Base-by-base conservation (phyloP, 2,797 vertebrate genomes). In the Sebastes vulpes region DNA sequence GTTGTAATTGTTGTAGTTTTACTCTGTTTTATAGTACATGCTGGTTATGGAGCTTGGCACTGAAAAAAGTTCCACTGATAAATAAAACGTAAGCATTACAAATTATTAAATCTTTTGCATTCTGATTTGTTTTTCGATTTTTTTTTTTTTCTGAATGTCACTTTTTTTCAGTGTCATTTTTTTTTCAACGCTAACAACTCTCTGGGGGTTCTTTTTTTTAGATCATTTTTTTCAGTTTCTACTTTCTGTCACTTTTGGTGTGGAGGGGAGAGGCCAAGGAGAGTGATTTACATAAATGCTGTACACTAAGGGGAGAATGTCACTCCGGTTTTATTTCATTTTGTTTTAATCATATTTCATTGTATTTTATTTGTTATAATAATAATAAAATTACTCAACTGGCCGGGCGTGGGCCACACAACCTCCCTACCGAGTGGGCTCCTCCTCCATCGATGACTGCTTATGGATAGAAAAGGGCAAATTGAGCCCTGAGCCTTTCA, bases 381-480 rank as follows among this genome's bases (percentile, higher is more conserved):
- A 38, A 38, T 35, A 14, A 35, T 5, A 38, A 38, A 38, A 14
- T 5, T 12, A 5, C 35, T 38, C 35, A 38, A 38, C 35, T 38
- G 12, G 35, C 12, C 35, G 1, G 0, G 12, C 12, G 2, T 5
- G 11, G 32, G 35, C 35, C 35, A 14, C 12, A 0, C 35, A 14
- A 14, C 35, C 35, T 14, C 35, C 35, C 35, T 38, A 38, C 35
- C 12, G 12, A 38, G 35, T 38, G 35, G 12, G 35, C 35, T 38
- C 35, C 9, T 38, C 35, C 35, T 38, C 35, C 35, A 38, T 38
- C 5, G 35, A 38, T 38, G 35, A 38, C 35, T 38, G 35, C 35
- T 38, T 38, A 38, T 38, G 12, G 35, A 38, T 38, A 38, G 35
- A 38, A 38, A 38, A 38, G 35, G 12, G 12, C 35, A 38, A 14